Conservation (phyloP, 2,888 invertebrate genomes). For the Tipula unca region DNA sequence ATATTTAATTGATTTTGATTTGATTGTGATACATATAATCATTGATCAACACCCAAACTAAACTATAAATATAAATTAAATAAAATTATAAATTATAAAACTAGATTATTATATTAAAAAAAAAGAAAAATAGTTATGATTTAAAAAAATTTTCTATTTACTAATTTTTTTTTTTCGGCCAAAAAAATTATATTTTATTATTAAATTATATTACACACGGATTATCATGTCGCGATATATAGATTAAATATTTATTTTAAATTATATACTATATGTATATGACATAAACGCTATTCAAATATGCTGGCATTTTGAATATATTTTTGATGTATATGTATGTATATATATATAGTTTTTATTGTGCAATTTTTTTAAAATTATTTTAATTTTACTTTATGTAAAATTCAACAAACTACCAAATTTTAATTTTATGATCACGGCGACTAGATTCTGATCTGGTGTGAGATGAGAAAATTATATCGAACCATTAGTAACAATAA, state of each 20-base stretch:
- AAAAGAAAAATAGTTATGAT: neutral
- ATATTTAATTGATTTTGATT: conserved; percentile 14
- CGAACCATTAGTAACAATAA: too few species aligned
- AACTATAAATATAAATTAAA: neutral
- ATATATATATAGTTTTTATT: neutral
- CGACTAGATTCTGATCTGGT: neutral
- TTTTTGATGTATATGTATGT: neutral
- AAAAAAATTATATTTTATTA: neutral
- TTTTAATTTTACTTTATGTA: neutral
- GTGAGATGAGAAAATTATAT: neutral
- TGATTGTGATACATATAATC: neutral
- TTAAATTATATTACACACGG: conserved; percentile 3
- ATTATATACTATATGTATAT: neutral
- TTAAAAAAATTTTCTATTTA: neutral
- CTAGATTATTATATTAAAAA: neutral
- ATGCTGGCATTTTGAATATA: neutral
- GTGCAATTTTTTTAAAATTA: neutral
- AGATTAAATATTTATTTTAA: neutral
- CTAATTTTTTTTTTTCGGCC: neutral
- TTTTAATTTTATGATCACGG: neutral
- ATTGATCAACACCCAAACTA: neutral
- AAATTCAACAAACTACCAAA: neutral
- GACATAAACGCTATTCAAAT: neutral
- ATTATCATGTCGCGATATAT: neutral
- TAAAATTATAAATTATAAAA: neutral